phyloP scores from a whole-genome alignment of 1,140 invertebrate genomes.

The Ips typographus region DNA sequence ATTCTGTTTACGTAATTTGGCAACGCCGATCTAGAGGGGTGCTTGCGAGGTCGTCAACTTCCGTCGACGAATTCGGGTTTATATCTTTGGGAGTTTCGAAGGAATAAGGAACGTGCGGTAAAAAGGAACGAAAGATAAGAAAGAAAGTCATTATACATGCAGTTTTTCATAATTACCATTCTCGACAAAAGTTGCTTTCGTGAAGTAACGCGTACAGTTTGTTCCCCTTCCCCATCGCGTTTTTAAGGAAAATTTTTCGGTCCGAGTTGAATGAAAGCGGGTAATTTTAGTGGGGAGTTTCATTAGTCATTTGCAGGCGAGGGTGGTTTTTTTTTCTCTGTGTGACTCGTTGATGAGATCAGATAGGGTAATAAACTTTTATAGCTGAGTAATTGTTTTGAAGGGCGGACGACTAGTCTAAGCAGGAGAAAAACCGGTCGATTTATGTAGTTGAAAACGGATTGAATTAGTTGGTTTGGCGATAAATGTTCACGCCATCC shows the following conservation, averaged over 20 bases:
- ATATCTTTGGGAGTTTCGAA: background rate
- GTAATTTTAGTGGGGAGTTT: slow-evolving; percentile 4
- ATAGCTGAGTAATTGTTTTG: too few species aligned
- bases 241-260: background rate
- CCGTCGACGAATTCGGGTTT: slow-evolving; percentile 5
- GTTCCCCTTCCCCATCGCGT: background rate
- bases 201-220: slow-evolving; percentile 12
- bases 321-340: background rate
- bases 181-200: slow-evolving; percentile 8
- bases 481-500: background rate
- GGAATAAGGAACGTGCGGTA: slow-evolving; percentile 8
- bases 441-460: too few species aligned
- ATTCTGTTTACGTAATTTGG: slow-evolving; percentile 16
- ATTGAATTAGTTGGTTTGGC: too few species aligned
- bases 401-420: too few species aligned
- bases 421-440: too few species aligned
- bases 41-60: slow-evolving; percentile 17
- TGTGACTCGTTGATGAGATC: too few species aligned
- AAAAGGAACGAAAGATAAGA: slow-evolving; percentile 10
- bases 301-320: slow-evolving; percentile 3
- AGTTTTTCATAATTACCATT: slow-evolving; percentile 23
- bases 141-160: slow-evolving; percentile 18
- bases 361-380: too few species aligned
- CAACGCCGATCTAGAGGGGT: background rate
- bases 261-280: background rate